Percentiles rank a stretch among this genome's conserved stretches.
Evolutionary conservation across 92 coral and sea anemone genomes (phyloP).

Genomic region (Actinernus sp.): DNA sequence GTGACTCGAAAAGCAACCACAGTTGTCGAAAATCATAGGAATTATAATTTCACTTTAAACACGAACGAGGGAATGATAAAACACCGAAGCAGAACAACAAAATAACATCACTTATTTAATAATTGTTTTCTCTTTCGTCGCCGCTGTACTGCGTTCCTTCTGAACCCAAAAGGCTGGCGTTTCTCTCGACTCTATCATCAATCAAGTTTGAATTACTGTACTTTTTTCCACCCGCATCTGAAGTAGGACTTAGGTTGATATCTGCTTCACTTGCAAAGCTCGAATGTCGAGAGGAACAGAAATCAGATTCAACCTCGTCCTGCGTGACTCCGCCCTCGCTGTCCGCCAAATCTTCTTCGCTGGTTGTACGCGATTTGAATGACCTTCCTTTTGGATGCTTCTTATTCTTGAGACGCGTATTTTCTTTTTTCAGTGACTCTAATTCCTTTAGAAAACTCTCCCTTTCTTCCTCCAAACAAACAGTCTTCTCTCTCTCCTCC

Average conservation of each 20-base stretch:
- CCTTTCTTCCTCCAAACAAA: constrained; percentile 49
- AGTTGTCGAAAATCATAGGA: too few species aligned
- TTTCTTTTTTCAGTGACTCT: constrained; percentile 22
- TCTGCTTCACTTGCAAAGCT: constrained; percentile 46
- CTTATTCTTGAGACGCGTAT: constrained; percentile 19
- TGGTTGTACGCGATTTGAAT: constrained; percentile 27
- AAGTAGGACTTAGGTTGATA: neutral
- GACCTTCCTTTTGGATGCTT: constrained; percentile 32
- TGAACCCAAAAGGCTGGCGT: too few species aligned
- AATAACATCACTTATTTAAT: too few species aligned
- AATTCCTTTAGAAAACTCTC: constrained; percentile 44
- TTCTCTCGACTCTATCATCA: too few species aligned
- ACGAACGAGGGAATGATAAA: too few species aligned
- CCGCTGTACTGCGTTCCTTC: too few species aligned
- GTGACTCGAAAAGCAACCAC: too few species aligned
- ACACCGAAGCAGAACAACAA: too few species aligned
- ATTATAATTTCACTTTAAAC: too few species aligned
- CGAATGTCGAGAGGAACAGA: constrained; percentile 72
- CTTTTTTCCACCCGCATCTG: neutral
- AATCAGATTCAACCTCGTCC: constrained; percentile 65
- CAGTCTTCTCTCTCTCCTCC: constrained; percentile 77
- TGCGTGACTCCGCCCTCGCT: constrained; percentile 60
- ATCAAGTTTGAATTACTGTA: too few species aligned
- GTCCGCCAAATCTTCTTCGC: constrained; percentile 48
- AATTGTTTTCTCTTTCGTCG: too few species aligned